Evolutionary conservation across 2,888 invertebrate genomes (phyloP), one percentile per base, ranked within the genome.

Genomic region (Tinea trinotella): DNA sequence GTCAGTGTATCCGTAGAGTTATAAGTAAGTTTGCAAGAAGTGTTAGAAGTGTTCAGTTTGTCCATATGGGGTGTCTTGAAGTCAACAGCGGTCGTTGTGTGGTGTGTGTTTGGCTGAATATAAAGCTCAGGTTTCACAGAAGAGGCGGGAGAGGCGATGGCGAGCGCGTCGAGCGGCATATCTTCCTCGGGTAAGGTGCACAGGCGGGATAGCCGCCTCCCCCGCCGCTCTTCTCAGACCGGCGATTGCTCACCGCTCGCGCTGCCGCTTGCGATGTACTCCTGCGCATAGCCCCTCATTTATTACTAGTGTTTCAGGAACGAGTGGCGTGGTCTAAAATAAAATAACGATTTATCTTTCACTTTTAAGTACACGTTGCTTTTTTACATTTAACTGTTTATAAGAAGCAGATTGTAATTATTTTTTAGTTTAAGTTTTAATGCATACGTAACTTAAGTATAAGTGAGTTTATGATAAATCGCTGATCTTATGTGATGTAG

Each of bases 201-300:
- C 71, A 84, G 78, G 72, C 81, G 82, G 66, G 68, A 64, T 57
- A 76, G 71, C 82, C 56, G 55, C 34, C 83, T 81, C 85, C 77
- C 87, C 84, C 85, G 85, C 85, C 76, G 73, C 69, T 66, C 80
- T 54, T 68, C 84, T 87, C 87, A 87, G 67, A 87, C 87, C 3
- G 86, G 84, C 17, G 86, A 85, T 62, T 83, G 83, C 5, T 84
- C 83, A 0, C 84, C 84, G 62, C 84, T 85, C 1, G 78, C 82
- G 56, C 83, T 84, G 13, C 84, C 84, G 56, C 82, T 81, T 2
- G 78, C 80, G 61, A 82, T 84, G 67, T 84, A 85, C 59, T 87
- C 86, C 82, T 85, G 74, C 58, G 63, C 40, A 40, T 40, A 40
- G 40, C 40, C 40, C 40, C 40, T 40, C 40, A 40, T 40, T 40